phyloP scores from a whole-genome alignment of 2,797 vertebrate genomes.

The Enteromius trimaculatus region DNA sequence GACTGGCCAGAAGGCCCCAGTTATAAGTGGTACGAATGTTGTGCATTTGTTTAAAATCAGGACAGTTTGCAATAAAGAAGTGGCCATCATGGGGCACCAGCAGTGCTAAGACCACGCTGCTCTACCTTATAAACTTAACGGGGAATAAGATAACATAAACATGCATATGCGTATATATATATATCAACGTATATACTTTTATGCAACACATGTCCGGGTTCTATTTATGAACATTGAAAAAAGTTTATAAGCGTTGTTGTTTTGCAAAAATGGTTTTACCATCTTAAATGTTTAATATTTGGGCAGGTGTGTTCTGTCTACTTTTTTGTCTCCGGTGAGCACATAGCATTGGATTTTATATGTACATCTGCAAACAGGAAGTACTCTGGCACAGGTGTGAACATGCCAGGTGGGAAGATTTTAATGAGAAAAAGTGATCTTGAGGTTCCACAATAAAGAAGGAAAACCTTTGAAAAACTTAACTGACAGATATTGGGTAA shows the following conservation, averaged over 20 bases:
- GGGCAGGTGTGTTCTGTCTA: constrained; percentile 89
- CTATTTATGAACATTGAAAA: constrained; percentile 90
- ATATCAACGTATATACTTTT: constrained; percentile 76
- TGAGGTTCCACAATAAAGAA: constrained; percentile 68
- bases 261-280: constrained; percentile 94
- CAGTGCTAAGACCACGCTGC: constrained; percentile 97
- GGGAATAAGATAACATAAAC: constrained; percentile 68
- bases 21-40: constrained; percentile 99
- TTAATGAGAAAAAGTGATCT: constrained; percentile 85
- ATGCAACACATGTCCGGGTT: constrained; percentile 84
- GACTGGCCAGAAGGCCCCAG: constrained; percentile 96
- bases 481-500: constrained; percentile 87
- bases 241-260: constrained; percentile 90
- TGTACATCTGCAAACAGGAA: constrained; percentile 89
- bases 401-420: constrained; percentile 88
- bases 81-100: constrained; percentile 89
- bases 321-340: constrained; percentile 90
- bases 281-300: constrained; percentile 95
- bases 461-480: constrained; percentile 72
- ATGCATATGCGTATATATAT: constrained; percentile 75
- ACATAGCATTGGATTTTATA: constrained; percentile 93
- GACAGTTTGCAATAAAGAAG: constrained; percentile 98
- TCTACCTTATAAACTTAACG: constrained; percentile 90
- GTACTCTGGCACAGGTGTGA: constrained; percentile 88
- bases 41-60: constrained; percentile 99